Evolutionary conservation across 2,888 invertebrate species (phyloP).

Genomic region (Aphidius colemani): DNA sequence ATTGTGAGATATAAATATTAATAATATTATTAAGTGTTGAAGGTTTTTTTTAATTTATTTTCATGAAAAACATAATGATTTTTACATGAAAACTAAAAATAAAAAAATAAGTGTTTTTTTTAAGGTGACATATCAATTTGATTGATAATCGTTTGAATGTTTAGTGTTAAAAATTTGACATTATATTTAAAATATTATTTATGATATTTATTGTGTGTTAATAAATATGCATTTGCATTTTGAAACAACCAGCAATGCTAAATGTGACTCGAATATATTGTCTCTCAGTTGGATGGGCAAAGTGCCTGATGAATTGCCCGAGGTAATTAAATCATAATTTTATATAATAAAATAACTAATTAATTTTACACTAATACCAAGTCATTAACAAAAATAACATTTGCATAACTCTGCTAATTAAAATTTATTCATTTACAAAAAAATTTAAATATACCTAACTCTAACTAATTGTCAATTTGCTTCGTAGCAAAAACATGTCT

Average conservation of each 20-base stretch:
- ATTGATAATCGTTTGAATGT: not conserved
- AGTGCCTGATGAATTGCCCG: constrained; percentile 92
- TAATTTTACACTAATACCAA: not conserved
- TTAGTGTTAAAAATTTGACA: not conserved
- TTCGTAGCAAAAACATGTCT: too few species aligned
- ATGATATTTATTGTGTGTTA: too few species aligned
- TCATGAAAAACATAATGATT: not conserved
- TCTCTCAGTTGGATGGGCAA: constrained; percentile 99
- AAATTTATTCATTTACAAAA: not conserved
- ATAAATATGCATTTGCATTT: constrained; percentile 90
- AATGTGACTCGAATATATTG: constrained; percentile 93
- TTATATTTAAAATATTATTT: too few species aligned
- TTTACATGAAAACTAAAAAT: not conserved
- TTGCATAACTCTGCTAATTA: not conserved
- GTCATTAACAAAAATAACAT: too few species aligned
- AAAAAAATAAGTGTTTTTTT: not conserved
- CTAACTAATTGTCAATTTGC: too few species aligned
- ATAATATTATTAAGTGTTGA: too few species aligned
- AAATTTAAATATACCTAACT: too few species aligned
- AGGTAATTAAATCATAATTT: constrained; percentile 65
- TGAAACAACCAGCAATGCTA: constrained; percentile 89
- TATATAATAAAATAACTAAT: constrained; percentile 1
- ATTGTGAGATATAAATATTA: too few species aligned
- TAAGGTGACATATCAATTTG: not conserved
- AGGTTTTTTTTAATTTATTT: not conserved